Conservation (phyloP, 2,888 invertebrate species). For the Fragum fragum region DNA sequence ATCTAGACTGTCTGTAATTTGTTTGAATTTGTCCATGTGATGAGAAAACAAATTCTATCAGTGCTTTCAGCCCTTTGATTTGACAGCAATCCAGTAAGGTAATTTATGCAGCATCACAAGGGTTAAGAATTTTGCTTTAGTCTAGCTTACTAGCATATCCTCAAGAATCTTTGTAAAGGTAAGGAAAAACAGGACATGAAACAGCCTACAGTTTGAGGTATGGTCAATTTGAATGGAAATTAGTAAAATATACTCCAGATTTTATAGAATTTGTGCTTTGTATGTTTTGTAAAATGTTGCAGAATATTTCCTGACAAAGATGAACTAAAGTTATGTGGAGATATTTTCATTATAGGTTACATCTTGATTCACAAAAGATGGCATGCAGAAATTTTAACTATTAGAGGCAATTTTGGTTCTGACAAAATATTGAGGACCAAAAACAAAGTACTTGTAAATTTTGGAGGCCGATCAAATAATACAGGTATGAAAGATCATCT, state of each 20-base stretch:
- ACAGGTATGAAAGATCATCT: conserved; percentile 2
- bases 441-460: background rate
- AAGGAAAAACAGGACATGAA: too few species aligned
- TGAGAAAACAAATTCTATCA: too few species aligned
- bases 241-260: too few species aligned
- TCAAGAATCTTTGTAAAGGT: too few species aligned
- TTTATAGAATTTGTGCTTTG: background rate
- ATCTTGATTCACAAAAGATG: conserved; percentile 25
- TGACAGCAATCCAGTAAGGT: too few species aligned
- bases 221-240: too few species aligned
- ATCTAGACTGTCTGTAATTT: too few species aligned
- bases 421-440: conserved; percentile 25
- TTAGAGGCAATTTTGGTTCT: conserved; percentile 22
- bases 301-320: background rate
- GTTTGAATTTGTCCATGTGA: too few species aligned
- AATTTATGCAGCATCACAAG: too few species aligned
- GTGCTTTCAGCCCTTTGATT: too few species aligned
- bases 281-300: background rate
- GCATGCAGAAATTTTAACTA: conserved; percentile 25
- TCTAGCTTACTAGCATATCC: too few species aligned
- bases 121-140: background rate
- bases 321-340: conserved; percentile 20
- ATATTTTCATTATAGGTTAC: conserved; percentile 30
- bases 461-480: background rate
- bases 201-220: too few species aligned